These are phyloP conservation scores for Terrapene triunguis DNA, from an alignment of 2,113 vertebrate species.

Conservation along the genomic window DNA sequence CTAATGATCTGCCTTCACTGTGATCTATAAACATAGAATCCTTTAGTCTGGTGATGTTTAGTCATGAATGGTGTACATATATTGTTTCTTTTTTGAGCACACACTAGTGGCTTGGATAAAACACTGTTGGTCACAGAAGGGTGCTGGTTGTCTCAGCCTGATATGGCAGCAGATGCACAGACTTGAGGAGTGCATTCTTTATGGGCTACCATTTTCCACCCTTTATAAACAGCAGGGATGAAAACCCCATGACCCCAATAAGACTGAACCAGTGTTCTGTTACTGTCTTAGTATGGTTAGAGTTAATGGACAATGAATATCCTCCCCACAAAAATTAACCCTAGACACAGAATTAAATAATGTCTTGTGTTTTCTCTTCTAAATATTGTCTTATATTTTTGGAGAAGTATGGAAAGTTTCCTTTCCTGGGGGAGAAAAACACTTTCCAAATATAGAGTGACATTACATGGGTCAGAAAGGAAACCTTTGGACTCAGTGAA, in stretches of 20 bases:
- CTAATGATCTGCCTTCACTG: background rate
- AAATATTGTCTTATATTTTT: background rate
- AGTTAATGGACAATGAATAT: background rate
- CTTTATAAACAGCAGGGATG: background rate
- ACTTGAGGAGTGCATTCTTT: fast-evolving
- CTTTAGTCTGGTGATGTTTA: background rate
- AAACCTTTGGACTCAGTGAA: background rate
- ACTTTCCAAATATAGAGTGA: fast-evolving
- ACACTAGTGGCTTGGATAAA: background rate
- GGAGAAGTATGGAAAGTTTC: fast-evolving
- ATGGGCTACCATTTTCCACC: background rate
- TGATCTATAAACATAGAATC: background rate
- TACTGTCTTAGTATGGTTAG: background rate
- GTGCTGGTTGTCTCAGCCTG: fast-evolving
- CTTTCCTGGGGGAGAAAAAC: background rate
- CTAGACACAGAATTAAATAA: constrained; percentile 23
- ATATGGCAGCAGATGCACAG: background rate
- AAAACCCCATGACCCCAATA: background rate
- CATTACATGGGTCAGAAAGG: background rate
- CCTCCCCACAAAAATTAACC: background rate
- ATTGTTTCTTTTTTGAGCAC: fast-evolving
- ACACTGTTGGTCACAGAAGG: fast-evolving
- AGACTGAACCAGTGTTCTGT: fast-evolving
- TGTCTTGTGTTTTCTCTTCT: background rate
- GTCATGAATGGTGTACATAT: background rate